These are phyloP conservation scores for Acinonyx jubatus DNA, from an alignment of 2,113 vertebrate genomes.

Conservation along the genomic window DNA sequence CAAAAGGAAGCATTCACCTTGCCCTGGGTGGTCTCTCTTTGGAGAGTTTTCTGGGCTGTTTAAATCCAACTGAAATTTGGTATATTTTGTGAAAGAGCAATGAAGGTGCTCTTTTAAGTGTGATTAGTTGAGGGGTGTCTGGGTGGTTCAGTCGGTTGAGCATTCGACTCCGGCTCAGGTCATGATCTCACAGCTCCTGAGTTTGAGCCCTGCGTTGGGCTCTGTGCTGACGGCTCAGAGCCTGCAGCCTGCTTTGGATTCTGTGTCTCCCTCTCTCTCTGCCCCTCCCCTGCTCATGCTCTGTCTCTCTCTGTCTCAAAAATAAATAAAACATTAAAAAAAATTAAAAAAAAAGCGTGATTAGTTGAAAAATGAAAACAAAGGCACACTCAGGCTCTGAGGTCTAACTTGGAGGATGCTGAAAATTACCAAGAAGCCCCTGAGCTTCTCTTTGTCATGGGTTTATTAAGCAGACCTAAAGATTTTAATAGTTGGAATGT, in stretches of 20 bases:
- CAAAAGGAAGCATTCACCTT: background rate
- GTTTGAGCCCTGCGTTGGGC: accelerated
- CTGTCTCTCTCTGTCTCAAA: too few species aligned
- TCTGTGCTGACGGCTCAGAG: too few species aligned
- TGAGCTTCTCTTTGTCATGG: background rate
- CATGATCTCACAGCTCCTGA: too few species aligned
- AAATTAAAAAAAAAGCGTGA: background rate
- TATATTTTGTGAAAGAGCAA: background rate
- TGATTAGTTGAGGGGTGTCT: background rate
- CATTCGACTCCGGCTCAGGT: too few species aligned
- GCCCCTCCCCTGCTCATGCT: too few species aligned
- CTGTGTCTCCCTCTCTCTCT: too few species aligned
- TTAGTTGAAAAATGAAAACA: background rate
- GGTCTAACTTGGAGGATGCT: background rate
- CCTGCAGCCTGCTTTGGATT: too few species aligned
- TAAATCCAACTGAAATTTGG: background rate
- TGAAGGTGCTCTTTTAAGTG: background rate
- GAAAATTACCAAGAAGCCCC: background rate
- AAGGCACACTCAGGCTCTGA: background rate
- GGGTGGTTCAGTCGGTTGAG: too few species aligned
- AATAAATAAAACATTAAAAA: too few species aligned
- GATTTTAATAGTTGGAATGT: background rate
- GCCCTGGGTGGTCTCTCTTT: background rate
- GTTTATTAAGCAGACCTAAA: background rate
- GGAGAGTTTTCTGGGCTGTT: background rate